Base-by-base conservation (phyloP, 2,113 vertebrate genomes). In the Synodontis membranacea region DNA sequence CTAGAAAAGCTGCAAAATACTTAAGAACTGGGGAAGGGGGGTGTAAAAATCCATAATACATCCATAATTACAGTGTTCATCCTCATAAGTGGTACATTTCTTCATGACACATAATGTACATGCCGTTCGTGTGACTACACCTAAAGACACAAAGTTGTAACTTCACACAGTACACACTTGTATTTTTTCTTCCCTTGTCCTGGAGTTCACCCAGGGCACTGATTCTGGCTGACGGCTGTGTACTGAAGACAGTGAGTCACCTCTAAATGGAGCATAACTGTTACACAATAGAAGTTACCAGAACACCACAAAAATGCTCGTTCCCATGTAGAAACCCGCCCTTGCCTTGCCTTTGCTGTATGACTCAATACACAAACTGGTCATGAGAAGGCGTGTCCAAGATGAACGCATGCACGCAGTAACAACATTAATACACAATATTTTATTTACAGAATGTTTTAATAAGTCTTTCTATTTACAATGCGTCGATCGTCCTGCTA, bases 341-440 rank as follows among this genome's bases (percentile, higher is more conserved):
- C 72, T 50, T 50, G 44, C 28, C 46, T 74, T 50, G 44, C 46
- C 74, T 46, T 42, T 74, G 42, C 39, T n/a, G 12, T 17, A 72
- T 70, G 46, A 83, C 64, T 83, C 82, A 56, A 54, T 31, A 44
- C 2, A 8, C 64, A 54, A 83, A 44, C 46, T 50, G 46, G 14
- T 70, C 62, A 72, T 34, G 39, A 83, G 48, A 70, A 31, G 11
- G 62, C 15, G 64, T 83, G 82, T 54, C 82, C 39, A 17, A 17
- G 12, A 70, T 5, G 12, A 72, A 42, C 31, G 56, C 64, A 25
- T 1, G 23, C 64, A 74, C 74, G 50, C 4, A 50, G 14, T n/a
- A 76, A 76, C 44, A 50, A 17, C 74, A 15, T 76, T 50, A 76
- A 50, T 31, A 76, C 15, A 75, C 34, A 21, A 15, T 4, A 64